Base-by-base conservation (phyloP, 2,888 invertebrate species). In the Byasa hedistus region DNA sequence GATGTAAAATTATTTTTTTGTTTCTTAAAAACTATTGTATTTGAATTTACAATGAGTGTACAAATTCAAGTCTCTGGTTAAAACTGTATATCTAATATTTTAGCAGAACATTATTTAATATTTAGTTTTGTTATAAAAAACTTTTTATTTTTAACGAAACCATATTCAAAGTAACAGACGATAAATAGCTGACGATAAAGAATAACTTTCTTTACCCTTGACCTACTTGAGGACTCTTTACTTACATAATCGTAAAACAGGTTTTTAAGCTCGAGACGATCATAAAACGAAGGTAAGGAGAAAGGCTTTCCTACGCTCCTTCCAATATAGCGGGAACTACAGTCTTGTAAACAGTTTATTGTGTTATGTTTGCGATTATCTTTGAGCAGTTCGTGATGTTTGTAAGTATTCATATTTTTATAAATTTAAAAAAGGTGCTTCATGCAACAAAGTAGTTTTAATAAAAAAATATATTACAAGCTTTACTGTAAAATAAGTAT, bases 281-380 rank as follows among this genome's bases (percentile, higher is more conserved):
- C 24, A 22, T 66, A 62, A 44, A 54, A 61, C 39, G 22, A 52
- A 64, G 62, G 71, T 73, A 75, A 72, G 78, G 81, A 79, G 82
- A 81, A 78, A 80, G 79, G 71, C 76, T 79, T 78, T 79, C 79
- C 73, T 74, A 22, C 55, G 68, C 68, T 67, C 61, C 64, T 70
- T 70, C 61, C 65, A 70, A 69, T 73, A 70, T 65, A 51, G 56
- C 44, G n/a, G 52, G 57, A 57, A 55, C 56, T 54, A 23, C 52
- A 10, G 54, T 12, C 39, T 32, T 17, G 24, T 57, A 15, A 57
- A 57, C 66, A 66, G 61, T 57, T 57, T 17, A 17, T 24, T 52
- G 57, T 32, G 55, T 48, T 48, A 27, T 48, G 54, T 27, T 48
- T 7, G 21, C 7, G n/a, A 51, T 51, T 51, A 51, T 51, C 51